A percentile compares a stretch with the other conserved stretches of the same genome.
phyloP scores from a whole-genome alignment of 2,113 vertebrate species.

The Phylloscopus trochiloides region DNA sequence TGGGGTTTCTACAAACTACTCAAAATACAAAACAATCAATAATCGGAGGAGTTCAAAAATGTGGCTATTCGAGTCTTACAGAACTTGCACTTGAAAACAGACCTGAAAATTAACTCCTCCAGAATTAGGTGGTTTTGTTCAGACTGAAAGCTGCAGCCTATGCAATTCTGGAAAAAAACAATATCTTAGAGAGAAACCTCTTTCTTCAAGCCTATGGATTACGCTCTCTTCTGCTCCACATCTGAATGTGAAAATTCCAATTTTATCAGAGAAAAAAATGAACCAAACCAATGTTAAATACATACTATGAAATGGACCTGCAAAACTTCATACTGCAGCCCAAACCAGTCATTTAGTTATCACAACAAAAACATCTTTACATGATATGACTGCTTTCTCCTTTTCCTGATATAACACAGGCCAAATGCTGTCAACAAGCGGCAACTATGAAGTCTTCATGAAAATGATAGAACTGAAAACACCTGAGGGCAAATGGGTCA shows the following conservation, averaged over 20 bases:
- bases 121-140: background rate
- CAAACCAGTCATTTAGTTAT: background rate
- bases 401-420: background rate
- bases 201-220: background rate
- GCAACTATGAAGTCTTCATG: background rate
- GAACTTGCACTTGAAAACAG: background rate
- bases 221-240: background rate
- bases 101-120: background rate
- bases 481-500: background rate
- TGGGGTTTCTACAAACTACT: background rate
- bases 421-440: background rate
- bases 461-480: background rate
- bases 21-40: background rate
- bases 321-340: background rate
- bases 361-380: background rate
- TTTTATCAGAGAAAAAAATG: no score
- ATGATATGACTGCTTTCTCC: background rate
- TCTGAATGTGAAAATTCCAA: background rate
- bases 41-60: background rate
- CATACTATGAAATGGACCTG: background rate
- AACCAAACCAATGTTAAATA: background rate
- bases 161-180: background rate
- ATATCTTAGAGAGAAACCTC: background rate
- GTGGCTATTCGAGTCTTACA: fast-evolving
- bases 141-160: background rate